These are phyloP conservation scores for Lasioglossum calceatum DNA, from an alignment of 2,888 invertebrate species.

Conservation along the genomic window DNA sequence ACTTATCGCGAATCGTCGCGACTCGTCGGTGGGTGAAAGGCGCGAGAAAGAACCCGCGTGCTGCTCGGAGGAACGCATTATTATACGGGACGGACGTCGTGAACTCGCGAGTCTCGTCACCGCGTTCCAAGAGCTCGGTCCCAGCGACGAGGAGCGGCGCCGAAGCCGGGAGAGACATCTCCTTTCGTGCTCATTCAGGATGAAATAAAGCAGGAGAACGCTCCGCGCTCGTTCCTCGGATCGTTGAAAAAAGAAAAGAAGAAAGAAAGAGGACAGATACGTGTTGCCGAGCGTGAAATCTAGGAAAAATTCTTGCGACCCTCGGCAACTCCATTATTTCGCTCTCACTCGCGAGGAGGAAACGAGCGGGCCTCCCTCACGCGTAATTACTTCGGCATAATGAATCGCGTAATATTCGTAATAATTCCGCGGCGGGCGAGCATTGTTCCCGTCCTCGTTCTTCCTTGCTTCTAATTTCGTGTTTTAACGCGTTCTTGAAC, in stretches of 20 bases:
- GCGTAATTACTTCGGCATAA: slow-evolving; percentile 67
- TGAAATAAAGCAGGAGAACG: slow-evolving; percentile 46
- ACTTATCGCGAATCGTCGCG: not conserved
- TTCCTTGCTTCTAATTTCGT: slow-evolving; percentile 31
- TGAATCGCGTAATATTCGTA: slow-evolving; percentile 60
- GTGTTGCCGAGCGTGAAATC: slow-evolving; percentile 60
- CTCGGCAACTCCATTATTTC: slow-evolving; percentile 17
- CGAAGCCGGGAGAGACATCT: slow-evolving; percentile 9
- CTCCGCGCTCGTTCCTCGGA: slow-evolving; percentile 23
- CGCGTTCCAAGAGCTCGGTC: not conserved
- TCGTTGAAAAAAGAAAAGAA: slow-evolving; percentile 15
- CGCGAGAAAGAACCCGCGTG: not conserved
- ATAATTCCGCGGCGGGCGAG: slow-evolving; percentile 35
- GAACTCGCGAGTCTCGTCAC: not conserved
- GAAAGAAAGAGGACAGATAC: slow-evolving; percentile 19
- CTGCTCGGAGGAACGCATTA: not conserved
- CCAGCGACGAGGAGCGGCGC: slow-evolving; percentile 3
- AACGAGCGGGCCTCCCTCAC: slow-evolving; percentile 28
- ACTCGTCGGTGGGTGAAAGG: not conserved
- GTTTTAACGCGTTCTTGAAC: slow-evolving; percentile 22
- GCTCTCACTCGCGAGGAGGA: slow-evolving; percentile 28
- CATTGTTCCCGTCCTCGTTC: slow-evolving; percentile 22
- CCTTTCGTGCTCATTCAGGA: slow-evolving; percentile 48
- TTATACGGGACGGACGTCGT: not conserved
- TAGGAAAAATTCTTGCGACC: slow-evolving; percentile 48